Percentiles rank a stretch among this genome's conserved stretches.
phyloP scores from a whole-genome alignment of 2,888 invertebrate genomes.

The Erebia ligea region DNA sequence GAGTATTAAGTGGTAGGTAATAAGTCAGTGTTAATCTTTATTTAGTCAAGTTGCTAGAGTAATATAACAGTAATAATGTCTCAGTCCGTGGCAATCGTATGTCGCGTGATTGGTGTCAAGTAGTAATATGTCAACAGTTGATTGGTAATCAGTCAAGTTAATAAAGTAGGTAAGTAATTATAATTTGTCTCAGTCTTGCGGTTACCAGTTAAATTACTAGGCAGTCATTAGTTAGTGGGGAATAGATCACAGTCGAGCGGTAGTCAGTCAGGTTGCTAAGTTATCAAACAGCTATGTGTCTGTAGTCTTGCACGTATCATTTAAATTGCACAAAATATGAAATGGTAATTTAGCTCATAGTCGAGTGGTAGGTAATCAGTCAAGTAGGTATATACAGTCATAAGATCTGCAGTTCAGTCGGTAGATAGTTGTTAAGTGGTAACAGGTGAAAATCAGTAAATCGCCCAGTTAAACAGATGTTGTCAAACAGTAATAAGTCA shows the following conservation, averaged over 20 bases:
- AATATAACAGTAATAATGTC: neutral
- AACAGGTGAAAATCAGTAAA: neutral
- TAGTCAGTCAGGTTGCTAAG: neutral
- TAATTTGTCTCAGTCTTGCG: neutral
- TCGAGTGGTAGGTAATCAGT: neutral
- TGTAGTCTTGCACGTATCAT: neutral
- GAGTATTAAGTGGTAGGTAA: neutral
- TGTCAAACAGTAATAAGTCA: neutral
- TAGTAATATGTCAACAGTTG: neutral
- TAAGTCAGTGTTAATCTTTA: neutral
- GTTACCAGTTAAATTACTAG: neutral
- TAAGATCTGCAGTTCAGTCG: neutral
- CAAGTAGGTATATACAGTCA: neutral
- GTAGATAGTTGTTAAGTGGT: neutral
- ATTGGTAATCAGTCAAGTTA: neutral
- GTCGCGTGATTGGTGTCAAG: neutral
- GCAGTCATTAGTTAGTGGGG: neutral
- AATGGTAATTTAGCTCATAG: too few relatives aligned
- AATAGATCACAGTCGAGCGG: too few relatives aligned
- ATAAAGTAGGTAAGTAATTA: neutral
- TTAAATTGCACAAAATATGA: neutral
- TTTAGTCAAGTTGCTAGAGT: conserved; percentile 1
- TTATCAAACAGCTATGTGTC: neutral
- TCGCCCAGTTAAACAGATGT: too few relatives aligned
- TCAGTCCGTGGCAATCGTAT: neutral